Percentiles rank a stretch among this genome's conserved stretches.
phyloP scores from a whole-genome alignment of 2,797 vertebrate genomes.

The Liasis olivaceus region DNA sequence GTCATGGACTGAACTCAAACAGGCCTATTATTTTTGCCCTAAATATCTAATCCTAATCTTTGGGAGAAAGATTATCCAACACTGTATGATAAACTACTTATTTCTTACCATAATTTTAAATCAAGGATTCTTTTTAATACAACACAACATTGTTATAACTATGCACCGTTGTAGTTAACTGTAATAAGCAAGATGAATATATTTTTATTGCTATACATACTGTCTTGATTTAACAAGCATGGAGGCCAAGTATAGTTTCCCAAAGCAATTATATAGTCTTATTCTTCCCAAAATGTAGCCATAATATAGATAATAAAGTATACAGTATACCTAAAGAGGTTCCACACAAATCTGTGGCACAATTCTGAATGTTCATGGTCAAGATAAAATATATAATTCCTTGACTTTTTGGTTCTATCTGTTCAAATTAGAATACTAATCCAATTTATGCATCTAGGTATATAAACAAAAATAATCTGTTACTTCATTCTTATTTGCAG shows the following conservation, averaged over 20 bases:
- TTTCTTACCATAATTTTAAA: not conserved
- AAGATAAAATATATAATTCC: not conserved
- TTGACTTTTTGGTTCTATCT: not conserved
- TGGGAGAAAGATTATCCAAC: no score
- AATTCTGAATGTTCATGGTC: not conserved
- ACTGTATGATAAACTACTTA: not conserved
- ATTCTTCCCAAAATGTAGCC: not conserved
- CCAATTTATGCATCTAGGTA: not conserved
- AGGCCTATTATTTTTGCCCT: no score
- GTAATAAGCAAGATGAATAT: not conserved
- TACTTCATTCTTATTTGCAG: not conserved
- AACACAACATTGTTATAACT: not conserved
- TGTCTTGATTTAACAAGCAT: not conserved
- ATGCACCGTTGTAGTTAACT: not conserved
- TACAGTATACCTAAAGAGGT: not conserved
- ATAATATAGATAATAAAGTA: not conserved
- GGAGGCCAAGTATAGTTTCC: not conserved
- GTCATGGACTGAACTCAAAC: not conserved
- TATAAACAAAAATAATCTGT: not conserved
- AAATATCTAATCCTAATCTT: no score
- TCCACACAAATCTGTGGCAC: not conserved
- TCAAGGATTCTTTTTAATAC: not conserved
- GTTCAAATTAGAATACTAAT: not conserved
- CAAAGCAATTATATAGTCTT: not conserved
- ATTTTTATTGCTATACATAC: not conserved